These are phyloP conservation scores for Pristionchus exspectatus DNA, from an alignment of 2,888 invertebrate genomes.

Conservation along the genomic window DNA sequence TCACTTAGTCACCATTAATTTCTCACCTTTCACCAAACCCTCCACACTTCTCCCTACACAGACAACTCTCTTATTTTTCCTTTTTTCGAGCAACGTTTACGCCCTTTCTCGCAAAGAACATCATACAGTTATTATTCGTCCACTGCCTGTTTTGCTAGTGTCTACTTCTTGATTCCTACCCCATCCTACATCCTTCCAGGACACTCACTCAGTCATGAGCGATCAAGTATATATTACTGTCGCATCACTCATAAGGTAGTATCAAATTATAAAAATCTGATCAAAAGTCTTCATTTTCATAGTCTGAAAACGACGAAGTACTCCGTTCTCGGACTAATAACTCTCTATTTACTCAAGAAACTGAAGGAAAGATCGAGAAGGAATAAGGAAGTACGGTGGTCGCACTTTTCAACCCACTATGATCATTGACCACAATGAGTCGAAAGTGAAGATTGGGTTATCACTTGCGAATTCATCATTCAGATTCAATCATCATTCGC, in stretches of 20 bases:
- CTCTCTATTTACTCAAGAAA: not conserved
- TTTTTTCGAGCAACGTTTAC: too few relatives aligned
- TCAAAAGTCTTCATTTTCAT: not conserved
- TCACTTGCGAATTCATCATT: not conserved
- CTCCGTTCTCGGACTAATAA: not conserved
- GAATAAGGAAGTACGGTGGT: not conserved
- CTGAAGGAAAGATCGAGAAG: not conserved
- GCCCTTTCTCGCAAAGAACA: too few relatives aligned
- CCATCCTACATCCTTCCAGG: not conserved
- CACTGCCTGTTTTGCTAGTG: not conserved
- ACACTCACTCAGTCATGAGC: too few relatives aligned
- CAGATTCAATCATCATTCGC: not conserved
- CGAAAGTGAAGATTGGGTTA: not conserved
- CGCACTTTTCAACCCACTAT: not conserved
- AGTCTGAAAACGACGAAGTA: not conserved
- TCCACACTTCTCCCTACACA: too few relatives aligned
- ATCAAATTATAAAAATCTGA: not conserved
- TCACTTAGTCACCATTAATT: too few relatives aligned
- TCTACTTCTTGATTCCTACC: not conserved
- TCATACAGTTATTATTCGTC: not conserved
- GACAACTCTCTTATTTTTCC: too few relatives aligned
- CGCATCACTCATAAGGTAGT: not conserved
- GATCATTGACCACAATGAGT: not conserved
- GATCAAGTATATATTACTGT: not conserved
- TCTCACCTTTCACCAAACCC: too few relatives aligned